These are phyloP conservation scores for Ptychoptera contaminata DNA, from an alignment of 2,888 invertebrate species.

Conservation along the genomic window DNA sequence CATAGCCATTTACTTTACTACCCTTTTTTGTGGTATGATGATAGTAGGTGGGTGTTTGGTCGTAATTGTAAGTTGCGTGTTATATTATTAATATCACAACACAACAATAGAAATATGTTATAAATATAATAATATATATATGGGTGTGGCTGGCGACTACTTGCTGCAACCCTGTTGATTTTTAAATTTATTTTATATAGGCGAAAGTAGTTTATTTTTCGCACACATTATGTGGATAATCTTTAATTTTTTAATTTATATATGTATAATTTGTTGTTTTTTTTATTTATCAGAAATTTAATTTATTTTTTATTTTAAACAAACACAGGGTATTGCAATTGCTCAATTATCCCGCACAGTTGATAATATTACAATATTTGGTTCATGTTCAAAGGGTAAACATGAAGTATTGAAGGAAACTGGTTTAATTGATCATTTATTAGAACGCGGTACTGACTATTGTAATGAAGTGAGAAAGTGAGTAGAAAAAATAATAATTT, in stretches of 20 bases:
- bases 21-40: too few relatives aligned
- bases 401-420: conserved; percentile 65
- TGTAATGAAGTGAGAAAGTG: conserved; percentile 72
- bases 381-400: conserved; percentile 70
- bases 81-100: too few relatives aligned
- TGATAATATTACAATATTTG: conserved; percentile 65
- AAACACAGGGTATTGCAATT: conserved; percentile 62
- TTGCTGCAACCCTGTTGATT: too few relatives aligned
- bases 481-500: too few relatives aligned
- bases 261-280: neutral
- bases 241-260: neutral
- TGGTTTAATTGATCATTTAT: conserved; percentile 55
- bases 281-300: neutral
- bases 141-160: too few relatives aligned
- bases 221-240: neutral
- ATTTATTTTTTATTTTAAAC: conserved; percentile 14
- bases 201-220: neutral
- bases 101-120: too few relatives aligned
- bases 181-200: too few relatives aligned
- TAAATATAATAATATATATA: too few relatives aligned
- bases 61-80: too few relatives aligned
- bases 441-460: conserved; percentile 71
- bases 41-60: too few relatives aligned
- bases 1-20: too few relatives aligned
- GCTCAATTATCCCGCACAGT: conserved; percentile 68